phyloP scores from a whole-genome alignment of 2,113 vertebrate genomes.

The Tetrax tetrax region DNA sequence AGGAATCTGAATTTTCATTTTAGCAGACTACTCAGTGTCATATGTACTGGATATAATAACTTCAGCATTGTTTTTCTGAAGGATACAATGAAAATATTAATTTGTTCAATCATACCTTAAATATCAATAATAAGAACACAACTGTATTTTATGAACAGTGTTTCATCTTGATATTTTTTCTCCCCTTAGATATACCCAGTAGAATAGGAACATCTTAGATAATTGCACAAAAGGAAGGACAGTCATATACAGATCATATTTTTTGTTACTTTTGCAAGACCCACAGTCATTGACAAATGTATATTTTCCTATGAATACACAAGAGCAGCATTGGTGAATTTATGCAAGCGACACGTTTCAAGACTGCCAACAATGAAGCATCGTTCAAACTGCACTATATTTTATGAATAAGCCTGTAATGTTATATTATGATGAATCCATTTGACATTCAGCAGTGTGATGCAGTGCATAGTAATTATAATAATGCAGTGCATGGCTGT shows the following conservation, averaged over 20 bases:
- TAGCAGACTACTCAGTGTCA: neutral
- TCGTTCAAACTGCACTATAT: neutral
- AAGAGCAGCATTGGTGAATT: conserved; percentile 40
- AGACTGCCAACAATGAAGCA: conserved; percentile 52
- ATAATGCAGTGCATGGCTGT: conserved; percentile 18
- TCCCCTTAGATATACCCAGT: neutral
- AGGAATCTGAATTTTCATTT: neutral
- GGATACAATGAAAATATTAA: neutral
- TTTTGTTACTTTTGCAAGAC: neutral
- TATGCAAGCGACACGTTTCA: conserved; percentile 57
- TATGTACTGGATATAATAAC: neutral
- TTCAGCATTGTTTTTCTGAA: neutral
- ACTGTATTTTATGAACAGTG: neutral
- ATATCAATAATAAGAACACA: neutral
- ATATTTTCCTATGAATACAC: conserved; percentile 14
- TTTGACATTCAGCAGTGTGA: conserved; percentile 42
- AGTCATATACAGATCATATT: neutral
- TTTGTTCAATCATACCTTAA: neutral
- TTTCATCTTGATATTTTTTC: neutral
- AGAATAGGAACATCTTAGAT: neutral
- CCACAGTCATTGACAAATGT: neutral
- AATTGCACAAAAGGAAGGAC: conserved; percentile 11
- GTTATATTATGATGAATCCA: conserved; percentile 20
- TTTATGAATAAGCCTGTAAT: conserved; percentile 57
- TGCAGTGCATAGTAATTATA: conserved; percentile 20